A percentile compares a stretch with the other conserved stretches of the same genome.
Evolutionary conservation across 2,113 vertebrate species (phyloP).

Genomic region (Hassar affinis): DNA sequence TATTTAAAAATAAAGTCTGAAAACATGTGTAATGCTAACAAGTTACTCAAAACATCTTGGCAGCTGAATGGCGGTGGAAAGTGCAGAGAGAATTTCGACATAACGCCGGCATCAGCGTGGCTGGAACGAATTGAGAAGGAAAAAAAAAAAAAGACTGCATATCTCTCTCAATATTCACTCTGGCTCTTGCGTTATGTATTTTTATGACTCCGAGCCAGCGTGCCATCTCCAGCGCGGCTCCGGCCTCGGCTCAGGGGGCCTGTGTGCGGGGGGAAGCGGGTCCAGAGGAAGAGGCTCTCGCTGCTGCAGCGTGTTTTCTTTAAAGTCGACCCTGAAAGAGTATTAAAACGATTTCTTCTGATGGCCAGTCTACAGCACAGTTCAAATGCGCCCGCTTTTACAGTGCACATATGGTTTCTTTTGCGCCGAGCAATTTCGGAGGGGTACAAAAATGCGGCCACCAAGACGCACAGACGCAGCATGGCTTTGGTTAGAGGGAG

Average conservation of each 20-base stretch:
- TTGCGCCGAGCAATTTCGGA: conserved; percentile 55
- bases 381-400: conserved; percentile 59
- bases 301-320: conserved; percentile 44
- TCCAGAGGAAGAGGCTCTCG: conserved; percentile 47
- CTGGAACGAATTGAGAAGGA: conserved; percentile 40
- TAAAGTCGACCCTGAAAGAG: conserved; percentile 52
- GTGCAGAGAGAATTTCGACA: conserved; percentile 26
- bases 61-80: not conserved
- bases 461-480: conserved; percentile 51
- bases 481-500: conserved; percentile 57
- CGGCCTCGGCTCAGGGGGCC: conserved; percentile 30
- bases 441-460: conserved; percentile 61
- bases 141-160: not conserved
- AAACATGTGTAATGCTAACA: conserved; percentile 20
- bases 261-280: conserved; percentile 11
- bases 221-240: conserved; percentile 46
- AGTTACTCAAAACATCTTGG: conserved; percentile 33
- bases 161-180: conserved; percentile 43
- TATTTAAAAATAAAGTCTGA: conserved; percentile 12
- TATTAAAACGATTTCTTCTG: conserved; percentile 54
- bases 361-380: conserved; percentile 61
- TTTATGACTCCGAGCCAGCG: conserved; percentile 48
- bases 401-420: conserved; percentile 60
- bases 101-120: conserved; percentile 6
- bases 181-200: conserved; percentile 53